Evolutionary conservation across 2,888 invertebrate genomes (phyloP), one percentile per base, ranked within the genome.

Genomic region (Neria commutata): DNA sequence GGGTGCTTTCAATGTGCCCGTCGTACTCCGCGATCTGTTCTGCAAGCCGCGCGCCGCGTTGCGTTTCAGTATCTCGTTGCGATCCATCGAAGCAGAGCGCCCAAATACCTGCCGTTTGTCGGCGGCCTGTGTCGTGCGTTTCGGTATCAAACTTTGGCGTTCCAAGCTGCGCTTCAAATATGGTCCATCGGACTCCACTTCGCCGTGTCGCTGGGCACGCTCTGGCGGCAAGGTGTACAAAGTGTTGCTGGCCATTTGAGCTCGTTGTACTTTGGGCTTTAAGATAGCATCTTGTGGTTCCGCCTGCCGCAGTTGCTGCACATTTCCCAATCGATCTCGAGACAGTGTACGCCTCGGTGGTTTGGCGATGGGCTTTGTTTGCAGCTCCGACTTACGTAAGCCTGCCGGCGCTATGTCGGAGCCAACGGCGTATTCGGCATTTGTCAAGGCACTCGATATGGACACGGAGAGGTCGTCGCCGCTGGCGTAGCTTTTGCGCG

Each of bases 21-120:
- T 63, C 16, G 60, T 62, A 58, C 63, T 66, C 45, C 64, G 59
- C n/a, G 37, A 5, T 42, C 40, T 26, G 21, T 45, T 34, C 26
- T 57, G 55, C 25, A 50, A 33, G 55, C 54, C 46, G 3, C 62
- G 52, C 3, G 58, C 67, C 24, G 24, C 65, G 54, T 60, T 72
- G 40, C 70, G 64, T 60, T 56, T 75, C 2, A 73, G 59, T 19
- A 75, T 79, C 56, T 79, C 78, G 52, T 70, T 73, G 17, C 79
- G 72, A 67, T 80, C 79, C 76, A 79, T 77, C 1, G 79, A 80
- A 1, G 73, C 68, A 0, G 76, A 73, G 5, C 78, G 70, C 1
- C 67, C 69, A 19, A 80, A 74, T 2, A 70, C 64, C 23, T 71
- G 66, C 42, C 61, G 54, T n/a, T 62, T 67, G 11, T 69, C 60